Evolutionary conservation across 2,888 invertebrate genomes (phyloP), one percentile per base, ranked within the genome.

Genomic region (Rapana venosa): DNA sequence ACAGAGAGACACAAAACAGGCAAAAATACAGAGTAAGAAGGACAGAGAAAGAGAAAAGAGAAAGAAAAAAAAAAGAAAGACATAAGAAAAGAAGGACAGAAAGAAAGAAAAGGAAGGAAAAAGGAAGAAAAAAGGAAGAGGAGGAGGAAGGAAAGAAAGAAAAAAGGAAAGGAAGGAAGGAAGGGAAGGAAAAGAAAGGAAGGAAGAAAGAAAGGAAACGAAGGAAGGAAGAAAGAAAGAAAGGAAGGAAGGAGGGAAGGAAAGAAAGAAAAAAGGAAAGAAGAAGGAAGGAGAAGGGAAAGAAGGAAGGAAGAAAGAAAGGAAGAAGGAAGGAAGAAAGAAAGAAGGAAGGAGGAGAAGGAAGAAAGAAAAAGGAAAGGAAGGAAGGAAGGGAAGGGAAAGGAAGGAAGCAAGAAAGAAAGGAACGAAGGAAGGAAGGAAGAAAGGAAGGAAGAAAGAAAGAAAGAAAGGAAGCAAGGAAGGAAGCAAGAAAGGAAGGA

Each of bases 231-330:
- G 61, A 61, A 61, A 15, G 61, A 61, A 11, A 61, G 17, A 20
- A 81, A 32, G 26, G 74, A 74, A 74, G n/a, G 74, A 11, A 74
- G 74, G n/a, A 74, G n/a, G n/a, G n/a, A 74, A 74, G 13, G 2
- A 74, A n/a, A n/a, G n/a, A 74, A 22, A n/a, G n/a, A 74, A 74
- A n/a, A 74, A 74, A n/a, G 74, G 11, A 74, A 74, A 74, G n/a
- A 74, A 22, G 26, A n/a, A n/a, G 1, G 74, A n/a, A n/a, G 13
- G 11, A 74, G 2, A 26, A 74, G n/a, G 11, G n/a, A 74, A 26
- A 4, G 74, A n/a, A n/a, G 20, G 22, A 0, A 15, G 0, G 6
- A 30, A 47, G 22, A 81, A 36, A 1, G 8, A 47, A 26, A 22
- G 0, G 26, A 22, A 36, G 11, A 83, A 22, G 22, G 26, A 47